Evolutionary conservation across 2,888 invertebrate species (phyloP).

Genomic region (Pandemis cinnamomeana): DNA sequence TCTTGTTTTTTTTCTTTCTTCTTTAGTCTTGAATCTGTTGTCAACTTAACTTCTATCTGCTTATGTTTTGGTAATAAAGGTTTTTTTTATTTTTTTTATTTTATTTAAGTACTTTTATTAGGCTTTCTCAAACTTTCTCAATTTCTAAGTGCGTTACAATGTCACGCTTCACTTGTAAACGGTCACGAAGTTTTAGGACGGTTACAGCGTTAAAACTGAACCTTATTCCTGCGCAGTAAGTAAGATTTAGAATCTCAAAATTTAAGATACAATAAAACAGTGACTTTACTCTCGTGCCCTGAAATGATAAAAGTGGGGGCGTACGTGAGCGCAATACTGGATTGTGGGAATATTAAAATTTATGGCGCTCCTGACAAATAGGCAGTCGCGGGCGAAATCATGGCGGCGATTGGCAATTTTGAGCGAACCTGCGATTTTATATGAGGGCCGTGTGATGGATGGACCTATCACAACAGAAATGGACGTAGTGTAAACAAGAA

Average conservation of each 20-base stretch:
- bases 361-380: conserved; percentile 27
- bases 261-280: not conserved
- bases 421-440: conserved; percentile 8
- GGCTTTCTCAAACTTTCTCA: not conserved
- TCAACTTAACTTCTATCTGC: no score
- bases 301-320: not conserved
- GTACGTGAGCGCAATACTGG: conserved; percentile 20
- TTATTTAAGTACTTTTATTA: not conserved
- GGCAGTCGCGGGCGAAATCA: conserved; percentile 17
- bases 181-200: not conserved
- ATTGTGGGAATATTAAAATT: conserved; percentile 33
- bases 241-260: not conserved
- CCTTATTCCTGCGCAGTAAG: not conserved
- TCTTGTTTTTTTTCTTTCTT: no score
- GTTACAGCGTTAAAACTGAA: not conserved
- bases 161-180: not conserved
- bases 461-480: not conserved
- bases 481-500: not conserved
- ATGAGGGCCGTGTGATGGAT: not conserved
- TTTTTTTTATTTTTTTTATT: no score
- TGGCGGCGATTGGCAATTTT: conserved; percentile 25
- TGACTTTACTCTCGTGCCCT: not conserved
- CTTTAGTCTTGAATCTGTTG: no score
- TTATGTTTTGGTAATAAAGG: no score
- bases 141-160: conserved; percentile 3